Evolutionary conservation across 2,113 vertebrate genomes (phyloP).

Genomic region (Dicrurus megarhynchus): DNA sequence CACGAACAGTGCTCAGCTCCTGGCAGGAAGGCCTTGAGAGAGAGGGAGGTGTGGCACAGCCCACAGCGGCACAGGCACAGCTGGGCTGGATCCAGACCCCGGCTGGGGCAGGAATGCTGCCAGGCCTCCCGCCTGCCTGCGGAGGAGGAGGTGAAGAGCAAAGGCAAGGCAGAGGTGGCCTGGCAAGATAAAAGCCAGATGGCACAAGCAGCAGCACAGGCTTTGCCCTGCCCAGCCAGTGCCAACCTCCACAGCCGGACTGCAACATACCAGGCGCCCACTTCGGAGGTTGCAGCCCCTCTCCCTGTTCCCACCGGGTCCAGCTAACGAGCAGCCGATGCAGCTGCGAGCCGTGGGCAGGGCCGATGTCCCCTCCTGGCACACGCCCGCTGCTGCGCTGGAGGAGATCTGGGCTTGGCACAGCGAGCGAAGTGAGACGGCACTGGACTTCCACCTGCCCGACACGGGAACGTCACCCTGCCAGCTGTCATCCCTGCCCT

Average conservation of each 20-base stretch:
- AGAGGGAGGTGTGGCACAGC: not conserved
- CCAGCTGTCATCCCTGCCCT: not conserved
- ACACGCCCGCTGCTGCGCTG: not conserved
- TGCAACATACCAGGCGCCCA: fast-evolving
- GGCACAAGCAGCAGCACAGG: not conserved
- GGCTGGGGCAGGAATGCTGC: not conserved
- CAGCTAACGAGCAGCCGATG: not conserved
- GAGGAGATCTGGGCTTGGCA: not conserved
- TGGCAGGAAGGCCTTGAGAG: conserved; percentile 5
- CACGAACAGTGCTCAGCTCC: not conserved
- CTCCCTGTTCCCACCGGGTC: not conserved
- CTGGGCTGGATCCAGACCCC: not conserved
- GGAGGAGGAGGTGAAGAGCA: not conserved
- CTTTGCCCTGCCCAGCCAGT: not conserved
- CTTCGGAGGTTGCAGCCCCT: fast-evolving
- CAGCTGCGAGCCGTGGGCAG: not conserved
- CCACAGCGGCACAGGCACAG: not conserved
- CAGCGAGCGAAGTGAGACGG: not conserved
- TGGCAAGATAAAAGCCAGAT: not conserved
- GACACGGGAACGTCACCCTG: not conserved
- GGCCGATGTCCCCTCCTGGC: not conserved
- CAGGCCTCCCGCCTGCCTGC: not conserved
- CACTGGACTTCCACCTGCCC: not conserved
- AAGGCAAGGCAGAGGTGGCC: not conserved
- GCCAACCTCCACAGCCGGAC: not conserved